phyloP scores from a whole-genome alignment of 2,113 vertebrate genomes.

The Ptilorrhoa leucosticta region DNA sequence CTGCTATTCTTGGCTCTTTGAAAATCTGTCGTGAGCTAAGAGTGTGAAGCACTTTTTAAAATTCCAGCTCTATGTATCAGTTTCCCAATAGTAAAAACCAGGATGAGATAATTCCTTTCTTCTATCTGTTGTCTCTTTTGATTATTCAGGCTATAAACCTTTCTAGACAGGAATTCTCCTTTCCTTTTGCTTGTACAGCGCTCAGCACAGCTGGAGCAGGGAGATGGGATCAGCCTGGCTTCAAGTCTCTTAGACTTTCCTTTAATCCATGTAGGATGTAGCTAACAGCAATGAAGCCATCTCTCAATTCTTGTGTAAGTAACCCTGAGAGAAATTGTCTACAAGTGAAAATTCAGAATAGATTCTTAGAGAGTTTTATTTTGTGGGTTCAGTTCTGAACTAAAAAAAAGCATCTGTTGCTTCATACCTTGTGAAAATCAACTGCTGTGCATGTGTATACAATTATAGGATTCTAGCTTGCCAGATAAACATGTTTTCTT shows the following conservation, averaged over 20 bases:
- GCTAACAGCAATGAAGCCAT: not conserved
- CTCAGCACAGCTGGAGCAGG: conserved; percentile 1
- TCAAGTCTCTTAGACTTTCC: not conserved
- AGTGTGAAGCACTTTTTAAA: conserved; percentile 16
- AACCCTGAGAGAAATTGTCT: not conserved
- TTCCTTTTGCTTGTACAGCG: conserved; percentile 21
- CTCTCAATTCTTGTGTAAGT: conserved; percentile 5
- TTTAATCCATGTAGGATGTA: not conserved
- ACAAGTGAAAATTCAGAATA: not conserved
- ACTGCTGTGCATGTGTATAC: not conserved
- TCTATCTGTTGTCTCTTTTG: conserved; percentile 21
- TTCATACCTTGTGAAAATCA: not conserved
- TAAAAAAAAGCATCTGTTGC: not conserved
- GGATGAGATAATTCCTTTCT: conserved; percentile 24
- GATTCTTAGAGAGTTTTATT: not conserved
- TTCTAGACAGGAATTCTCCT: not conserved
- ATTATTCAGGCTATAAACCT: conserved; percentile 31
- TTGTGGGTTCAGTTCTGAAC: not conserved
- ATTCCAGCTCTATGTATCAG: conserved; percentile 11
- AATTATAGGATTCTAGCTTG: not conserved
- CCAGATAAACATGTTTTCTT: not conserved
- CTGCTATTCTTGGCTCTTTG: conserved; percentile 21
- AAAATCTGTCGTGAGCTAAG: not conserved
- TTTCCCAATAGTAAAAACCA: conserved; percentile 34
- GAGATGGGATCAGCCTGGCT: not conserved